phyloP scores from a whole-genome alignment of 2,797 vertebrate genomes.

The Pantherophis alleghaniensis region DNA sequence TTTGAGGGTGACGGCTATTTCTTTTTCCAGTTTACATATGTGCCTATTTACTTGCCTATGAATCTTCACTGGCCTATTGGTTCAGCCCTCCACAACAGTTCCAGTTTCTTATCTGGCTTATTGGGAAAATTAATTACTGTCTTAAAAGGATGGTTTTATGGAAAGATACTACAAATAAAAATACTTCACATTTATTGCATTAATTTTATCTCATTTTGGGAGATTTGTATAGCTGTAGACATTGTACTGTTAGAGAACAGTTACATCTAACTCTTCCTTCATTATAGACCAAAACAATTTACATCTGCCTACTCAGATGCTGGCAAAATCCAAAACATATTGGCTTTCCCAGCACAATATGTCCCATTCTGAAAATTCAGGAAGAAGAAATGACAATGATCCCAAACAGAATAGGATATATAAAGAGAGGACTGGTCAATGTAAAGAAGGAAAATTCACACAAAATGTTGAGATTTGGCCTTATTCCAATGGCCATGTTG shows the following conservation, averaged over 20 bases:
- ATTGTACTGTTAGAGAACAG: background rate
- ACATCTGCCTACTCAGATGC: background rate
- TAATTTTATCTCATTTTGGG: no score
- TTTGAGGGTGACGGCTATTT: background rate
- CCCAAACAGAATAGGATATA: background rate
- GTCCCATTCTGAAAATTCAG: background rate
- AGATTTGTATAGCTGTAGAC: background rate
- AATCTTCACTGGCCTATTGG: no score
- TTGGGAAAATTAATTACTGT: no score
- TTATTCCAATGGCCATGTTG: background rate
- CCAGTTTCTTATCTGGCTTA: no score
- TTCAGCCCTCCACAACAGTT: no score
- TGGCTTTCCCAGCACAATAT: background rate
- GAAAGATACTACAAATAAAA: no score
- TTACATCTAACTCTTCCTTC: background rate
- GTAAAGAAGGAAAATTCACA: background rate
- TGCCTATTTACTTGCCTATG: background rate
- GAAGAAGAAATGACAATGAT: background rate
- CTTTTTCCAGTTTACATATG: accelerated
- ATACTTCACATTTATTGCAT: no score
- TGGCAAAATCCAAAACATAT: background rate
- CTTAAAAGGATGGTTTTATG: no score
- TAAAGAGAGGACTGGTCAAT: background rate
- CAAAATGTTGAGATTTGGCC: background rate
- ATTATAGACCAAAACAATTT: background rate